These are phyloP conservation scores for Burhinus oedicnemus DNA, from an alignment of 2,113 vertebrate species.

Conservation along the genomic window DNA sequence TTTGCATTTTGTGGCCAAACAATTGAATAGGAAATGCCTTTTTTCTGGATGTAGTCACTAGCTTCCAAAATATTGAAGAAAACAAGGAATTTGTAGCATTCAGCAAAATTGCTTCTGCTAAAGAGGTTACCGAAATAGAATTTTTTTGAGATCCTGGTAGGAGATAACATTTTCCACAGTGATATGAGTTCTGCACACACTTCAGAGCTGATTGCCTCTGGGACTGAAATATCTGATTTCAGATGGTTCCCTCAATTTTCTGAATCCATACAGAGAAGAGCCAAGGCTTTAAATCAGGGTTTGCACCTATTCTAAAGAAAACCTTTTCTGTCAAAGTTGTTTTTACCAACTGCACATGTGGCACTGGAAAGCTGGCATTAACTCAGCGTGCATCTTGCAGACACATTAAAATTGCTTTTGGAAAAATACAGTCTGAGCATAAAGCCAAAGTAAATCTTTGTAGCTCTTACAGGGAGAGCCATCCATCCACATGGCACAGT, in stretches of 20 bases:
- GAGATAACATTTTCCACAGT: not conserved
- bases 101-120: not conserved
- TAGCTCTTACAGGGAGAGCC: not conserved
- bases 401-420: not conserved
- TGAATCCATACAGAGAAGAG: not conserved
- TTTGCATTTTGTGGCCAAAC: not conserved
- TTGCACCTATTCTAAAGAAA: not conserved
- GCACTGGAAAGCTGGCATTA: not conserved
- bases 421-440: not conserved
- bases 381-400: not conserved
- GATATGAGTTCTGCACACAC: not conserved
- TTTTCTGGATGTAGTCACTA: not conserved
- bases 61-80: not conserved
- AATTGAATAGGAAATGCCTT: not conserved
- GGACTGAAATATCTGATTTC: not conserved
- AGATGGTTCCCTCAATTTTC: not conserved
- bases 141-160: not conserved
- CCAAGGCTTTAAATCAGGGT: not conserved
- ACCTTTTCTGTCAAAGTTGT: not conserved
- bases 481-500: not conserved
- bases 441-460: not conserved
- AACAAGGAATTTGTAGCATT: not conserved
- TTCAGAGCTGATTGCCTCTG: not conserved
- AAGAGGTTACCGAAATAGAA: not conserved
- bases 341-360: not conserved